Evolutionary conservation across 2,113 vertebrate genomes (phyloP).

Genomic region (Odocoileus hemionus): DNA sequence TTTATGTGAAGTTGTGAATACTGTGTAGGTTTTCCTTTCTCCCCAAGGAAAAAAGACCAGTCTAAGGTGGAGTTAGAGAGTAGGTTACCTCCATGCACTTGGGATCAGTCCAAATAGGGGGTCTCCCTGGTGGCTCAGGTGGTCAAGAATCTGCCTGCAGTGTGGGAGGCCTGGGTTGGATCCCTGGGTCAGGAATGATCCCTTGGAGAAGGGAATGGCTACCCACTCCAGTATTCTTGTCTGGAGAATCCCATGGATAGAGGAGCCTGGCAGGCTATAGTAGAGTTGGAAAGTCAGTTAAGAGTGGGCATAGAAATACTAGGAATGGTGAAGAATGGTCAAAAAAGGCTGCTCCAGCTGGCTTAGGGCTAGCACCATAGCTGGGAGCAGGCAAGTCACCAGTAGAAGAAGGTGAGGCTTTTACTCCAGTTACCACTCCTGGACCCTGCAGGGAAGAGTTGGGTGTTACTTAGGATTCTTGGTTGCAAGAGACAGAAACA

Average conservation of each 20-base stretch:
- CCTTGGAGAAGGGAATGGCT: neutral
- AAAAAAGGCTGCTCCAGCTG: neutral
- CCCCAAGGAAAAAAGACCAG: neutral
- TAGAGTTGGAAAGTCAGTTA: neutral
- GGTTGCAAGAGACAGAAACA: neutral
- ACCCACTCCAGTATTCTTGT: neutral
- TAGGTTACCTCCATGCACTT: neutral
- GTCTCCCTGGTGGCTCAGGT: neutral
- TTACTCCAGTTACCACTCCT: neutral
- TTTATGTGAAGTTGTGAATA: neutral
- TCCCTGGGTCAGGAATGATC: neutral
- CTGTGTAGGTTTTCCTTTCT: neutral
- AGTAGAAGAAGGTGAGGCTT: neutral
- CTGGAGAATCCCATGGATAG: neutral
- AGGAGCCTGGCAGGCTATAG: neutral
- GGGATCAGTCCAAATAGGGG: neutral
- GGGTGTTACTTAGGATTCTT: neutral
- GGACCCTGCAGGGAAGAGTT: neutral
- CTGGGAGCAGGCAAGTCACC: neutral
- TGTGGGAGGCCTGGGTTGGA: neutral
- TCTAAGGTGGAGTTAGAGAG: neutral
- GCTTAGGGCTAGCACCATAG: neutral
- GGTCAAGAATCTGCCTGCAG: neutral
- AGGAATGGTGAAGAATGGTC: neutral
- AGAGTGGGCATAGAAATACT: neutral